Percentiles rank a stretch among this genome's conserved stretches.
Conservation (phyloP, 1,140 invertebrate species). For the Hycleus phaleratus region DNA sequence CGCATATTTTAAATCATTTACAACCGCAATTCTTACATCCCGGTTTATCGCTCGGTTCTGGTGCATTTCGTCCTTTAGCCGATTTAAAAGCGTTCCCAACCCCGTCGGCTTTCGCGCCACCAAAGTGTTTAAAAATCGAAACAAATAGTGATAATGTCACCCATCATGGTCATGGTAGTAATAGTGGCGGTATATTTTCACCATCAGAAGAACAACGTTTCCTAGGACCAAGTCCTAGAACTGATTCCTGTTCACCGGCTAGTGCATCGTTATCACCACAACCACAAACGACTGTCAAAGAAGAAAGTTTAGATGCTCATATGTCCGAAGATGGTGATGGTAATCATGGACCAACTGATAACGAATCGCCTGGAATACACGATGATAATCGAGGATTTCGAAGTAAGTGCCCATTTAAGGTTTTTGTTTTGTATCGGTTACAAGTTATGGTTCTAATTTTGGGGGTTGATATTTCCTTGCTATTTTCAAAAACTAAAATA, state of each 20-base stretch:
- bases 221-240: slow-evolving; percentile 39
- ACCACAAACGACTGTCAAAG: slow-evolving; percentile 35
- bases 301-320: slow-evolving; percentile 41
- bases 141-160: slow-evolving; percentile 30
- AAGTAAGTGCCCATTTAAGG: slow-evolving; percentile 37
- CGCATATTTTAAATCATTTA: slow-evolving; percentile 46
- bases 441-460: too few relatives aligned
- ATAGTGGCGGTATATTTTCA: slow-evolving; percentile 32
- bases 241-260: slow-evolving; percentile 43
- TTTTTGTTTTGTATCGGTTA: too few relatives aligned
- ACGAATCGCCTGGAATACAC: slow-evolving; percentile 44
- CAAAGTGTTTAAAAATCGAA: slow-evolving; percentile 46
- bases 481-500: not conserved
- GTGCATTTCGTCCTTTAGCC: slow-evolving; percentile 37
- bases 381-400: slow-evolving; percentile 45
- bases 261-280: slow-evolving; percentile 44
- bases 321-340: slow-evolving; percentile 46
- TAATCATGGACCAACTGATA: slow-evolving; percentile 39
- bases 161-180: slow-evolving; percentile 22
- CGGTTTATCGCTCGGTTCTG: slow-evolving; percentile 38
- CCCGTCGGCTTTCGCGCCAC: slow-evolving; percentile 44
- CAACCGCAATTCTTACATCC: slow-evolving; percentile 47
- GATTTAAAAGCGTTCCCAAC: slow-evolving; percentile 45
- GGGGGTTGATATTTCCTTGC: too few relatives aligned
- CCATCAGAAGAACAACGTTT: slow-evolving; percentile 35